phyloP scores from a whole-genome alignment of 2,113 vertebrate species.

The Prochilodus magdalenae region DNA sequence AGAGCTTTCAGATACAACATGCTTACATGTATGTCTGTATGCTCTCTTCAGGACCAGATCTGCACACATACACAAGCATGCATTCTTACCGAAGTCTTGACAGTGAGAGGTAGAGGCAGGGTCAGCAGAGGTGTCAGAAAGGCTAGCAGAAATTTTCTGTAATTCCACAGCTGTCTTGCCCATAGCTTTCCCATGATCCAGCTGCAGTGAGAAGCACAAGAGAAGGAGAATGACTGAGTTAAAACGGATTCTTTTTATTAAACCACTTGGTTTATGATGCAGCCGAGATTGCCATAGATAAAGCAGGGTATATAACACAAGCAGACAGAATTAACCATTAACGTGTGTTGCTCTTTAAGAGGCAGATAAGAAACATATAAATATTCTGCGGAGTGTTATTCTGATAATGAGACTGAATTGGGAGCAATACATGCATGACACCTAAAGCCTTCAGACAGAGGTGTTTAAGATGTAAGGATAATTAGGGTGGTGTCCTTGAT shows the following conservation, averaged over 20 bases:
- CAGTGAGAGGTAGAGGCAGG: constrained; percentile 81
- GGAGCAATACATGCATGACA: neutral
- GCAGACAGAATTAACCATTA: constrained; percentile 73
- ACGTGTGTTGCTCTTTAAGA: constrained; percentile 47
- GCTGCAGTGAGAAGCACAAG: neutral
- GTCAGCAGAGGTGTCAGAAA: constrained; percentile 74
- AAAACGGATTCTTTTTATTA: neutral
- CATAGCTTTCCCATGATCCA: constrained; percentile 15
- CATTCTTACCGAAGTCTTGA: constrained; percentile 80
- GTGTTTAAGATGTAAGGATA: neutral
- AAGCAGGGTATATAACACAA: constrained; percentile 19
- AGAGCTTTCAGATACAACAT: too few relatives aligned
- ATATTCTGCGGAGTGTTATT: neutral
- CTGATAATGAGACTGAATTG: neutral
- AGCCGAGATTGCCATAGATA: neutral
- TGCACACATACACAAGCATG: neutral
- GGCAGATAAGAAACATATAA: neutral
- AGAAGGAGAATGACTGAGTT: neutral
- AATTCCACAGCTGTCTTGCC: constrained; percentile 72
- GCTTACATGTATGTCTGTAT: too few relatives aligned
- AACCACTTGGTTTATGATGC: constrained; percentile 20
- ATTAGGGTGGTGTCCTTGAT: neutral
- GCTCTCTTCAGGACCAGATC: too few relatives aligned
- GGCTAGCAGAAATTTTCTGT: constrained; percentile 81
- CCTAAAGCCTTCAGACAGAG: neutral